Percentiles rank a stretch among this genome's conserved stretches.
Conservation (phyloP, 1,140 invertebrate genomes). For the Neodiprion fabricii region DNA sequence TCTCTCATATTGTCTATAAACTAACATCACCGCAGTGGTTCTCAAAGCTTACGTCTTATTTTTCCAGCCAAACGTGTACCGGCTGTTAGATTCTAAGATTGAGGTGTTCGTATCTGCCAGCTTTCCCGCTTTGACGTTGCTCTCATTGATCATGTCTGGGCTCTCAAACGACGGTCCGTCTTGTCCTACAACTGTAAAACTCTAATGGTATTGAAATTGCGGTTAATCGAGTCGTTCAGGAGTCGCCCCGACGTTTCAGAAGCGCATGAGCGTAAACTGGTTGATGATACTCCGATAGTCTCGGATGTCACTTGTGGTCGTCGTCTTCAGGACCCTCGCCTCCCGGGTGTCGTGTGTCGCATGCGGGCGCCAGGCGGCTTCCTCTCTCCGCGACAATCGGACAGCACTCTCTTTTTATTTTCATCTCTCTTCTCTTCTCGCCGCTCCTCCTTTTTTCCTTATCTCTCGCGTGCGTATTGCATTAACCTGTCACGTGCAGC, state of each 20-base stretch:
- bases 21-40: not conserved
- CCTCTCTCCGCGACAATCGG: not conserved
- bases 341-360: constrained; percentile 1
- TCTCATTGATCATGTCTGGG: too few relatives aligned
- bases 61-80: too few relatives aligned
- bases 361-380: not conserved
- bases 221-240: too few relatives aligned
- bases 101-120: not conserved
- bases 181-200: too few relatives aligned
- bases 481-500: not conserved
- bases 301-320: not conserved
- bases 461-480: not conserved
- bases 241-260: too few relatives aligned
- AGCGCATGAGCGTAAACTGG: too few relatives aligned
- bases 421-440: too few relatives aligned
- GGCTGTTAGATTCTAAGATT: not conserved
- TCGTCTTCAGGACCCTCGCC: not conserved
- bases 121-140: too few relatives aligned
- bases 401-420: too few relatives aligned
- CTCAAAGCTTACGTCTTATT: not conserved
- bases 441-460: not conserved
- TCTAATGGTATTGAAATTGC: too few relatives aligned
- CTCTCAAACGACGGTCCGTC: too few relatives aligned
- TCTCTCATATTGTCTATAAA: not conserved
- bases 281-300: not conserved